Evolutionary conservation across 2,888 invertebrate genomes (phyloP), one percentile per base, ranked within the genome.

Genomic region (Callyntrura guangdongensis): DNA sequence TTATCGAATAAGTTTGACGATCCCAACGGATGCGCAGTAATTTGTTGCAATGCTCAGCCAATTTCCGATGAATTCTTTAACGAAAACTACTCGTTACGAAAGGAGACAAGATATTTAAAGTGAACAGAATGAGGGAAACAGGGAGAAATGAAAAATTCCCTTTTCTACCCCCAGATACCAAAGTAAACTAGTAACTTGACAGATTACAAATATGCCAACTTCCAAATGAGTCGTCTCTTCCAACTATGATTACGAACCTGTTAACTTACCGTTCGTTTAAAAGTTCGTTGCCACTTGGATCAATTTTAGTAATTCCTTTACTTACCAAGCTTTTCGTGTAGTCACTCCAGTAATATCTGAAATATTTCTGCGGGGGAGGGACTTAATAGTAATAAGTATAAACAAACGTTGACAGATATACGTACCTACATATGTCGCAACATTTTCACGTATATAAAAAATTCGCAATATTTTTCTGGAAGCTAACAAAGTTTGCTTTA

Each of bases 1-100:
- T 90, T 90, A 90, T 90, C 86, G 82, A 90, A 86, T 86, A 90
- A 90, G 90, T 90, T 90, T 84, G 69, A 86, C 36, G 72, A 86
- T 90, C 90, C 90, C 90, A 90, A 81, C 81, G 90, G 90, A 90
- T 86, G 82, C 74, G 59, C 86, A 72, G 81, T 86, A 90, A 90
- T 90, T 90, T 90, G 90, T 83, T 86, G 86, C 86, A 82, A 64
- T 86, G 90, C 82, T 90, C 86, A 90, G 86, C 83, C 90, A 90
- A 90, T 90, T 90, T 90, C 86, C 86, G 86, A 82, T 86, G 82
- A 83, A 90, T 61, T 74, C 61, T 86, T 67, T 17, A n/a, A 74
- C 17, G 27, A 53, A 53, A 25, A 84, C 82, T 9, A 67, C 36
- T 53, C 56, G 9, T 11, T 74, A 56, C 8, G n/a, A 17, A n/a